Conservation (phyloP, 2,113 vertebrate species). For the Mesocricetus auratus region DNA sequence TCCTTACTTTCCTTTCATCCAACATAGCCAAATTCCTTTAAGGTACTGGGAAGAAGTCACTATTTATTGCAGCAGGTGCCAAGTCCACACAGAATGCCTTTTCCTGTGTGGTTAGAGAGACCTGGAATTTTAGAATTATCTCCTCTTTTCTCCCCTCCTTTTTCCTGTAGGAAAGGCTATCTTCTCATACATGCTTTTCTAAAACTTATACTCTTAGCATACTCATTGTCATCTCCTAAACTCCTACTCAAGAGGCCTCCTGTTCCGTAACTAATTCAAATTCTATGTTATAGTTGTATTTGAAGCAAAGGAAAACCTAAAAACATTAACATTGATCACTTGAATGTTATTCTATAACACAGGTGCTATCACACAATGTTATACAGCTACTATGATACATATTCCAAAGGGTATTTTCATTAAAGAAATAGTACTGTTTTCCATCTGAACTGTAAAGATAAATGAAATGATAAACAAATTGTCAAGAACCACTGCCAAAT, state of each 20-base stretch:
- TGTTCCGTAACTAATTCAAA: not conserved
- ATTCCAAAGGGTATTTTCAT: constrained; percentile 27
- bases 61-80: constrained; percentile 67
- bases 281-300: not conserved
- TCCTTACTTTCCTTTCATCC: not conserved
- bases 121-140: constrained; percentile 78
- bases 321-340: not conserved
- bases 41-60: constrained; percentile 26
- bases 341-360: not conserved
- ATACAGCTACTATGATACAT: not conserved
- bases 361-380: not conserved
- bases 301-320: not conserved
- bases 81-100: constrained; percentile 73
- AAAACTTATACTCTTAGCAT: constrained; percentile 38
- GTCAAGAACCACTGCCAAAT: constrained; percentile 26
- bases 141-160: constrained; percentile 76
- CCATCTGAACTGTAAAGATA: constrained; percentile 15
- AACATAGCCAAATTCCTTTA: constrained; percentile 66
- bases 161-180: constrained; percentile 77
- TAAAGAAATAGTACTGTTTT: constrained; percentile 36
- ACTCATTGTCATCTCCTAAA: constrained; percentile 66
- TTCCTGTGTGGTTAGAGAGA: constrained; percentile 77
- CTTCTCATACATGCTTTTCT: constrained; percentile 52
- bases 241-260: not conserved
- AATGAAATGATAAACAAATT: constrained; percentile 42